Percentiles rank a stretch among this genome's conserved stretches.
Conservation (phyloP, 1,140 invertebrate genomes). For the Hylaeus volcanicus region DNA sequence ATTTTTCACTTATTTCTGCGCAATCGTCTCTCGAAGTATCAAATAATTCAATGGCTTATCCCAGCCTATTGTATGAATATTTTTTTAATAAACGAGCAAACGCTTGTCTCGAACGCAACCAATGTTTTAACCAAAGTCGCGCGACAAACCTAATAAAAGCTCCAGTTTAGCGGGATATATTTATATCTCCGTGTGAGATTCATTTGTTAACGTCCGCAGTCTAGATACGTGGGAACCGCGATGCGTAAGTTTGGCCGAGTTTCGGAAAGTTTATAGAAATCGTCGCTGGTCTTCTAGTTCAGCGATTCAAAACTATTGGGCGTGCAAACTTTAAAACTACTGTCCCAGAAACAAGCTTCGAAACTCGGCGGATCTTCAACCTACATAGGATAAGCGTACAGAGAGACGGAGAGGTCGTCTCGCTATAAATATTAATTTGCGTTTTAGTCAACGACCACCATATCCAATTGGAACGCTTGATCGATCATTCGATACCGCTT, state of each 20-base stretch:
- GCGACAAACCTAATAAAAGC: neutral
- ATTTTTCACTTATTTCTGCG: no score
- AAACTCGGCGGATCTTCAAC: conserved; percentile 44
- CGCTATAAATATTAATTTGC: neutral
- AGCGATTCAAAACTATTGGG: conserved; percentile 40
- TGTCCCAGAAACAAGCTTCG: conserved; percentile 49
- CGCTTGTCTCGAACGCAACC: no score
- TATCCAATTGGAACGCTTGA: neutral
- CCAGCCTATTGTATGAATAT: no score
- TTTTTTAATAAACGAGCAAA: no score
- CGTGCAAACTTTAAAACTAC: conserved; percentile 33
- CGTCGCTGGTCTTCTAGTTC: neutral
- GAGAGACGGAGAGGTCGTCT: neutral
- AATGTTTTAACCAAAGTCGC: neutral
- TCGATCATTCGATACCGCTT: neutral
- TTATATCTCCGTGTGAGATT: neutral
- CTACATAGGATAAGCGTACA: conserved; percentile 41
- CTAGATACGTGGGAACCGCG: neutral
- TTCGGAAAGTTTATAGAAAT: conserved; percentile 32
- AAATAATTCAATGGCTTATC: no score
- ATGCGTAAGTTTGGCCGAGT: conserved; percentile 53
- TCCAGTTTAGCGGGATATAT: conserved; percentile 1
- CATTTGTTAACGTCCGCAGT: conserved; percentile 25
- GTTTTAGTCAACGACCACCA: neutral
- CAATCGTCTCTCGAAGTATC: no score